Evolutionary conservation across 2,113 vertebrate species (phyloP).

Genomic region (Malurus cyaneus): DNA sequence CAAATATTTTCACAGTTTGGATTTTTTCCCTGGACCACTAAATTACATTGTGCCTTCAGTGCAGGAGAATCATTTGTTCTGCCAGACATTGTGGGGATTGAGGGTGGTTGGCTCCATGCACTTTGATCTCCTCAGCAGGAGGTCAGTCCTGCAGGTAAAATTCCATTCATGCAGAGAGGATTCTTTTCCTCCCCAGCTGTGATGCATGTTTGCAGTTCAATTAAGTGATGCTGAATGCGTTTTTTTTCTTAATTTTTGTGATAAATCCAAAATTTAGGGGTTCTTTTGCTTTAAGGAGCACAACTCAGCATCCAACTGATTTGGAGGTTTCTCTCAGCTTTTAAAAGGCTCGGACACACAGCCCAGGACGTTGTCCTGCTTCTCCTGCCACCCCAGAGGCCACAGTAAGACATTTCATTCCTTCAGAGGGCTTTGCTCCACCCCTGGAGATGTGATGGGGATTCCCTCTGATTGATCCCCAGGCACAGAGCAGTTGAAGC

Average conservation of each 20-base stretch:
- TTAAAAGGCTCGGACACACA: neutral
- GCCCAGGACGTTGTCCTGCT: neutral
- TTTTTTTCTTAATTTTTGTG: neutral
- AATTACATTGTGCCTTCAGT: conserved; percentile 69
- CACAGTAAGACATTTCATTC: fast-evolving
- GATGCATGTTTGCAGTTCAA: neutral
- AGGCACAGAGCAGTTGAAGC: neutral
- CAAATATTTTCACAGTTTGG: conserved; percentile 83
- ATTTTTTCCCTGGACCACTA: conserved; percentile 81
- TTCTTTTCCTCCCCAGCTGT: too few species aligned
- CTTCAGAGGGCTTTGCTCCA: neutral
- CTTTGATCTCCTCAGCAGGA: conserved; percentile 72
- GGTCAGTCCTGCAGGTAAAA: conserved; percentile 70
- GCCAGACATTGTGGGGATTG: conserved; percentile 74
- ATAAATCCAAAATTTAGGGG: neutral
- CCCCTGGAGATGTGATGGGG: fast-evolving
- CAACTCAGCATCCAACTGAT: neutral
- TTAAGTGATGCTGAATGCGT: neutral
- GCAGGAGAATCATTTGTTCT: conserved; percentile 76
- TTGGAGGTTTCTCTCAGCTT: neutral
- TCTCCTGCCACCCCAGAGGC: neutral
- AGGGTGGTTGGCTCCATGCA: conserved; percentile 69
- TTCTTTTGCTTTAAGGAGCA: neutral
- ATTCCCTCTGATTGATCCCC: neutral
- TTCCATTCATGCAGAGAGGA: neutral